phyloP scores from a whole-genome alignment of 2,888 invertebrate genomes.

The Heliconius charithonia region DNA sequence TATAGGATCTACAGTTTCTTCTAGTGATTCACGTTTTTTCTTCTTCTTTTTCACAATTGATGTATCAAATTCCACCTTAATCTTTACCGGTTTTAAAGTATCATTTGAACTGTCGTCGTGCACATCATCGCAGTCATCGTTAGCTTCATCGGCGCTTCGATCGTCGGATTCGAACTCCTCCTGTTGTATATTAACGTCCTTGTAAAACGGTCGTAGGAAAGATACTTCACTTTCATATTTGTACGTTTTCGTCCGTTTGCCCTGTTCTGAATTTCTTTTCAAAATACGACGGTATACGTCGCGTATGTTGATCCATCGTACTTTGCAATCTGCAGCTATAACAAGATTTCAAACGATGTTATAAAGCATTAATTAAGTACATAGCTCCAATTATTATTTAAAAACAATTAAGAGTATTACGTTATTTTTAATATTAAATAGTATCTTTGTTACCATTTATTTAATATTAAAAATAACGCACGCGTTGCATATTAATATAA shows the following conservation, averaged over 20 bases:
- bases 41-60: slow-evolving; percentile 53
- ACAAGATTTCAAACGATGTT: slow-evolving; percentile 11
- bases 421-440: too few species aligned
- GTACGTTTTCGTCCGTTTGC: slow-evolving; percentile 59
- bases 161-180: slow-evolving; percentile 53
- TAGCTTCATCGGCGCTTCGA: slow-evolving; percentile 52
- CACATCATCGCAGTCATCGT: slow-evolving; percentile 53
- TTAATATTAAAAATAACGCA: too few species aligned
- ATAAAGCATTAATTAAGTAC: background rate
- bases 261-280: slow-evolving; percentile 57
- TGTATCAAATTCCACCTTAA: slow-evolving; percentile 50
- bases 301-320: slow-evolving; percentile 77
- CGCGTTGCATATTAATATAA: too few species aligned
- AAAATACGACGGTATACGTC: slow-evolving; percentile 74
- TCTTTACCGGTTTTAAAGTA: slow-evolving; percentile 51
- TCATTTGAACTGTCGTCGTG: slow-evolving; percentile 56
- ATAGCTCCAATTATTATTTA: too few species aligned
- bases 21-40: slow-evolving; percentile 46
- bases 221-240: slow-evolving; percentile 70
- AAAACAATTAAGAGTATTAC: too few species aligned
- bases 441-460: too few species aligned
- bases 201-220: slow-evolving; percentile 71
- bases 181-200: slow-evolving; percentile 59
- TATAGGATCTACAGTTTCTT: slow-evolving; percentile 52
- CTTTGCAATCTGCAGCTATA: slow-evolving; percentile 75